These are phyloP conservation scores for Gallinago jamesoni DNA, from an alignment of 2,113 vertebrate genomes.

Conservation along the genomic window DNA sequence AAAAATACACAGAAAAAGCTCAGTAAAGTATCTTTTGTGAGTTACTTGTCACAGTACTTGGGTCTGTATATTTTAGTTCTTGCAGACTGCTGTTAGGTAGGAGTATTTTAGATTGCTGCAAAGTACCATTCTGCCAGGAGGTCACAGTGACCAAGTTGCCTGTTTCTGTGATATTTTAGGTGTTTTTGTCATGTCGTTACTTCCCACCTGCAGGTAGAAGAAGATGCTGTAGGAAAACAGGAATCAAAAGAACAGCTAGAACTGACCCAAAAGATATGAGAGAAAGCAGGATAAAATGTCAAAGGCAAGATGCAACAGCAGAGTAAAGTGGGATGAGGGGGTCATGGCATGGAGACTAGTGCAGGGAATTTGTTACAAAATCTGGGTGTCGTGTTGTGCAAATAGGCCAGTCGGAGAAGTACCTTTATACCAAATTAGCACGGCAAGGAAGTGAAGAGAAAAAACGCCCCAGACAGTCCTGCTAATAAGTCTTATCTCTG, in stretches of 20 bases:
- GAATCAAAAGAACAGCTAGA: neutral
- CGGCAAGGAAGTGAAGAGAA: slow-evolving; percentile 25
- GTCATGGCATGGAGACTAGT: neutral
- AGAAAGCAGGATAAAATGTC: neutral
- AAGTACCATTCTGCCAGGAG: neutral
- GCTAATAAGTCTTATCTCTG: slow-evolving; percentile 35
- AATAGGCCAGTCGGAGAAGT: neutral
- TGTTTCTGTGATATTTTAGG: neutral
- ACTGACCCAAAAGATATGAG: neutral
- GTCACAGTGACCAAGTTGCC: neutral
- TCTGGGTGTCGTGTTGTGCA: neutral
- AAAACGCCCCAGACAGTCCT: neutral
- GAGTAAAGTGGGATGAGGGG: neutral
- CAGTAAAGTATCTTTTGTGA: neutral
- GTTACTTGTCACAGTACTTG: neutral
- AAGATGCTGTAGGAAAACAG: neutral
- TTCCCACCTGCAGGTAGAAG: neutral
- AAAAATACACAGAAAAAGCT: neutral
- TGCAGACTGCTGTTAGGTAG: neutral
- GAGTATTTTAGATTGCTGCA: neutral
- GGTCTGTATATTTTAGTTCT: neutral
- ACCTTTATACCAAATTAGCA: slow-evolving; percentile 8
- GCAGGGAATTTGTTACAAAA: neutral
- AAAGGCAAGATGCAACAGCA: neutral
- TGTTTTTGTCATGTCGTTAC: neutral